Evolutionary conservation across 2,797 vertebrate genomes (phyloP), one percentile per base, ranked within the genome.

Genomic region (Myiothlypis chrysogaster): DNA sequence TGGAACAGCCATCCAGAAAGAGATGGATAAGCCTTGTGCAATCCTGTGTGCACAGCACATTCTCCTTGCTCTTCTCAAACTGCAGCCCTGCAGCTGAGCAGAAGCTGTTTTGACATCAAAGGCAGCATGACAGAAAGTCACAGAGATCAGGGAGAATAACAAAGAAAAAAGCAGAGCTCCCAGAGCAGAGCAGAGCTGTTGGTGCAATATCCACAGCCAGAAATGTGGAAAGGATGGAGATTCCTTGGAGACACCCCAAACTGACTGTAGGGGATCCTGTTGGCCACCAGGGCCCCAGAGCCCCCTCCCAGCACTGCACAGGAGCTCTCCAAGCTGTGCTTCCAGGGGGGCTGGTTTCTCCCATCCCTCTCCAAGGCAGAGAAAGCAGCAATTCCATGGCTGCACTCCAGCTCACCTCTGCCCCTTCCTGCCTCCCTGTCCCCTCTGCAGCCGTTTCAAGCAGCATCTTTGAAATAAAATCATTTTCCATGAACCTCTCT

Each of bases 11-110:
- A 44, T 14, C 52, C 56, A 41, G 37, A 66, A 10, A 56, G 50
- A 46, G 52, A 30, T 9, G 35, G 65, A 24, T 20, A 64, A 90
- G 50, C n/a, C 32, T 43, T 32, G 35, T 2, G 7, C 35, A 57
- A 28, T 72, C 37, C 46, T 35, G 9, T 39, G 44, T 20, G 24
- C 61, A 66, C 8, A 39, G 50, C 34, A 70, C 12, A 5, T 83
- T 72, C 46, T 28, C 28, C 35, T 63, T 68, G 60, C 39, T 17
- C 55, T 72, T 57, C 72, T 53, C 60, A 53, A 59, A 61, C 47
- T 72, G 64, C 59, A 82, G 65, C 43, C 52, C 94, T 61, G 70
- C 70, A 55, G 75, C 46, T 49, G 23, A 94, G 81, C 14, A 89
- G 43, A 70, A 90, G 49, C 60, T 47, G n/a, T 34, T 77, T 5